Base-by-base conservation (phyloP, 2,113 vertebrate species). In the Sphyrna mokarran region DNA sequence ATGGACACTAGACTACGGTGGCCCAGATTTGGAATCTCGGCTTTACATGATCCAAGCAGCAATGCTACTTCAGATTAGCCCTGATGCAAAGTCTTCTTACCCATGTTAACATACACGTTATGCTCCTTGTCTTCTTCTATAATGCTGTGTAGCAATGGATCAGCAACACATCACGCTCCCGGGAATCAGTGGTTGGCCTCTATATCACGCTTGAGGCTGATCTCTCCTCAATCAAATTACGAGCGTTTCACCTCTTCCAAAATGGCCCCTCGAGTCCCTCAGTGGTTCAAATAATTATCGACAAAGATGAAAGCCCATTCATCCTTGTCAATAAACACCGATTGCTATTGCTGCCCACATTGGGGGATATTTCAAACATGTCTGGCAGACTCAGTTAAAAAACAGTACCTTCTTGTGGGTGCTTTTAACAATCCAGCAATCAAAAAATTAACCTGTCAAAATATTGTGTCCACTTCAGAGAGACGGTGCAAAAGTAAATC, bases 391-490 rank as follows among this genome's bases (percentile, higher is more conserved):
- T 91, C 16, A 91, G 37, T 37, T 63, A 33, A 66, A 66, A n/a
- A 20, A 37, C 48, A 58, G 54, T 58, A 26, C 61, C 58, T 63
- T 63, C 58, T n/a, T 91, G 89, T 63, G 85, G 85, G 48, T 87
- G 23, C 85, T 87, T 22, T 26, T 58, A 63, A 7, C 58, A 91
- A 91, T 37, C 58, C 6, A 66, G 33, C 89, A 63, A 91, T 91
- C 89, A 91, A 91, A 89, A 89, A 33, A 58, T 61, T 29, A 89
- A 61, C 33, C n/a, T 90, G 89, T 91, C 89, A 91, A 66, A 66
- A 91, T 91, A 91, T 91, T 91, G 16, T 37, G 29, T 66, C 18
- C 29, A 14, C 33, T 91, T 66, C 33, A n/a, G 3, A 29, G 89
- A 4, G 29, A 8, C 9, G 9, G 33, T 91, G n/a, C 20, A 1